Percentiles rank a stretch among this genome's conserved stretches.
phyloP scores from a whole-genome alignment of 2,888 invertebrate species.

The Sturmia bella region DNA sequence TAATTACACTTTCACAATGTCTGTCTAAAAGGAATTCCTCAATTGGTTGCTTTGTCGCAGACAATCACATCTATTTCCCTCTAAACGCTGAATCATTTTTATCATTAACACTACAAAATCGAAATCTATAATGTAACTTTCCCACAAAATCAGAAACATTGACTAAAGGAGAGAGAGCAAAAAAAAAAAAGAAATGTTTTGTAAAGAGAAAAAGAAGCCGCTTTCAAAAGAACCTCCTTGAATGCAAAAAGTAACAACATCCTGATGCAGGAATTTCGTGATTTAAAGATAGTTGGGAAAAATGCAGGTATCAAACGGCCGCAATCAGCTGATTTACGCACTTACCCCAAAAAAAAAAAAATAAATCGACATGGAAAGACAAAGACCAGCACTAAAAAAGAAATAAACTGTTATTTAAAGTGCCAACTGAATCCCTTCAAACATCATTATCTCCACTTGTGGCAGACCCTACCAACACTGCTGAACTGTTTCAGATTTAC shows the following conservation, averaged over 20 bases:
- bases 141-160: constrained; percentile 54
- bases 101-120: constrained; percentile 49
- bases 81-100: constrained; percentile 59
- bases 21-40: neutral
- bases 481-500: constrained; percentile 43
- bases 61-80: constrained; percentile 13
- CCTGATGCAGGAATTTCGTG: constrained; percentile 54
- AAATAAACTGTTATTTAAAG: constrained; percentile 31
- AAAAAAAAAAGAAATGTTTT: constrained; percentile 25
- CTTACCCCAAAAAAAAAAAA: constrained; percentile 50
- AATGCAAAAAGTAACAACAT: constrained; percentile 61
- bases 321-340: constrained; percentile 70
- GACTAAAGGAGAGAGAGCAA: constrained; percentile 1
- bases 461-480: constrained; percentile 16
- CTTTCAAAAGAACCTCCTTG: constrained; percentile 59
- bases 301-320: constrained; percentile 50
- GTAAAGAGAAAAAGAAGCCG: constrained; percentile 39
- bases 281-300: constrained; percentile 23
- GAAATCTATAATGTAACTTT: constrained; percentile 55
- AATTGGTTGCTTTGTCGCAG: neutral
- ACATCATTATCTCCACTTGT: constrained; percentile 42
- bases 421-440: constrained; percentile 46
- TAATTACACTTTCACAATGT: constrained; percentile 26
- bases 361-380: neutral
- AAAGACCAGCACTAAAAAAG: constrained; percentile 54